phyloP scores from a whole-genome alignment of 2,888 invertebrate species.

The Hirtodrosophila cameraria region DNA sequence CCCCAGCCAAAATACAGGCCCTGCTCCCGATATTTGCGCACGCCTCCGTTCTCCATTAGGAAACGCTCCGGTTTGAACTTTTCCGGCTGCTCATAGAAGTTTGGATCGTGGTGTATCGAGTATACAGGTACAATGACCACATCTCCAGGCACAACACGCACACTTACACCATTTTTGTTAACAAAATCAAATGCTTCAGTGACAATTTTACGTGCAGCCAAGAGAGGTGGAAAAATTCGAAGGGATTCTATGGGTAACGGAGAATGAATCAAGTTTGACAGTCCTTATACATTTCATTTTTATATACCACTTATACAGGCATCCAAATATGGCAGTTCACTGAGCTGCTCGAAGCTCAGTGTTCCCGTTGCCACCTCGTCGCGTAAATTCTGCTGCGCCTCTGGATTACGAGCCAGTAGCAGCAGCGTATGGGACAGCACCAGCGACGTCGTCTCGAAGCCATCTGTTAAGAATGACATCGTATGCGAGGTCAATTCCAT shows the following conservation, averaged over 20 bases:
- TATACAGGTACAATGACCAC: constrained; percentile 58
- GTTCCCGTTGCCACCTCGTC: constrained; percentile 65
- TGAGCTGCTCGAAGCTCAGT: constrained; percentile 72
- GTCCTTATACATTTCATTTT: too few species aligned
- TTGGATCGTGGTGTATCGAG: constrained; percentile 65
- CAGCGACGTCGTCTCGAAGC: constrained; percentile 79
- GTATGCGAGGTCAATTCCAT: constrained; percentile 72
- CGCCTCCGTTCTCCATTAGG: constrained; percentile 47
- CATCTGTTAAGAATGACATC: constrained; percentile 82
- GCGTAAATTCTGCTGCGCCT: constrained; percentile 66
- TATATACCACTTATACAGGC: constrained; percentile 81
- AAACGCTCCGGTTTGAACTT: constrained; percentile 80
- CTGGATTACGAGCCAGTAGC: constrained; percentile 68
- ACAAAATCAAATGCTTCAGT: constrained; percentile 52
- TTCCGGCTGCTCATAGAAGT: constrained; percentile 64
- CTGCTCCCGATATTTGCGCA: constrained; percentile 71
- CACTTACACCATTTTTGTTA: constrained; percentile 57
- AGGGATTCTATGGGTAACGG: constrained; percentile 52
- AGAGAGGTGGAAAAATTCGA: constrained; percentile 61
- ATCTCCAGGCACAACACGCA: constrained; percentile 55
- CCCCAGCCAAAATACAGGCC: constrained; percentile 66
- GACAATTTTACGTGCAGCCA: constrained; percentile 52
- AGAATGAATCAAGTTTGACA: not conserved
- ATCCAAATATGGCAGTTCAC: constrained; percentile 79
- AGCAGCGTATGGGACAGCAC: constrained; percentile 72